phyloP scores from a whole-genome alignment of 2,113 vertebrate species.

The Phrynocephalus versicolor region DNA sequence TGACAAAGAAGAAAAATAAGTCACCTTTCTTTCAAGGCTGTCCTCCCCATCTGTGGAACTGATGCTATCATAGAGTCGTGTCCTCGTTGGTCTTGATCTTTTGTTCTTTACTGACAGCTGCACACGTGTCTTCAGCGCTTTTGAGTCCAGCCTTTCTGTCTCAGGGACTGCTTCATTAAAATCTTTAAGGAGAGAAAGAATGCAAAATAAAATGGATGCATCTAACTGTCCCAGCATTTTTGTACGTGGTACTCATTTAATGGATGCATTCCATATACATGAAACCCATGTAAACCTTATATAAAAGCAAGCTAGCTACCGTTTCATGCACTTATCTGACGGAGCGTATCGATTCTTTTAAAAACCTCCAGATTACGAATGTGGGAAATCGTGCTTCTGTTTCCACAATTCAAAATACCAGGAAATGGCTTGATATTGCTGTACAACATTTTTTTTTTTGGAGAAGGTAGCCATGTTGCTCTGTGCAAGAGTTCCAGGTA shows the following conservation, averaged over 20 bases:
- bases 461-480: too few species aligned
- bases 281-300: not conserved
- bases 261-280: not conserved
- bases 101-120: constrained; percentile 81
- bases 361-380: too few species aligned
- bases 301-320: not conserved
- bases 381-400: too few species aligned
- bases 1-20: not conserved
- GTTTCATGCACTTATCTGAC: not conserved
- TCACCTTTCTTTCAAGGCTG: constrained; percentile 82
- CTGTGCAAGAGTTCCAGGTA: too few species aligned
- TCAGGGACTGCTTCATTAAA: constrained; percentile 80
- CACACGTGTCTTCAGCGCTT: constrained; percentile 78
- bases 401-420: too few species aligned
- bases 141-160: constrained; percentile 79
- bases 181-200: constrained; percentile 64
- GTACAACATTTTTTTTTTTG: too few species aligned
- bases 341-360: not conserved
- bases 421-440: too few species aligned
- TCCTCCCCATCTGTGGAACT: constrained; percentile 89
- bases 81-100: constrained; percentile 76
- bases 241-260: not conserved
- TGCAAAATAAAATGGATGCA: not conserved
- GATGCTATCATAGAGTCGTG: constrained; percentile 78
- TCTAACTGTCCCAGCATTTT: not conserved